Conservation (phyloP, 2,797 vertebrate genomes). For the Nyctibius grandis region DNA sequence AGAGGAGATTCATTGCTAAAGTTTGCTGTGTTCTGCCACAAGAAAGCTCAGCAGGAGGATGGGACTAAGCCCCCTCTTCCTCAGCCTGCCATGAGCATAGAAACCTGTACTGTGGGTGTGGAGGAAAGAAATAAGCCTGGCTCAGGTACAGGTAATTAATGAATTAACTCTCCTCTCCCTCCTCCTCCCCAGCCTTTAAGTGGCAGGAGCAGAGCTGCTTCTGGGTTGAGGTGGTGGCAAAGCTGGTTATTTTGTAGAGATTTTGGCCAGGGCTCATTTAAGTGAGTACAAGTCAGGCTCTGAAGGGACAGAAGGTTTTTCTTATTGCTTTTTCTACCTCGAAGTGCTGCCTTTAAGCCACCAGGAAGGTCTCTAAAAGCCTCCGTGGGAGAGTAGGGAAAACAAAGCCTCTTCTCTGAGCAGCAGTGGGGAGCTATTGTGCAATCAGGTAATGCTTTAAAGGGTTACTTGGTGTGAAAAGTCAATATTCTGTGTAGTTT, state of each 20-base stretch:
- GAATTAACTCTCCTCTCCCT: neutral
- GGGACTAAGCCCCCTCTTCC: neutral
- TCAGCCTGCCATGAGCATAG: neutral
- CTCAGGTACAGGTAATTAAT: neutral
- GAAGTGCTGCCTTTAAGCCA: neutral
- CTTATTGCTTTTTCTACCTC: neutral
- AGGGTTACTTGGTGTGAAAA: neutral
- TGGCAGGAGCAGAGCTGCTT: neutral
- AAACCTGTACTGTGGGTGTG: rapidly evolving
- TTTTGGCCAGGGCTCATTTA: neutral
- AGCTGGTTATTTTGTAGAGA: neutral
- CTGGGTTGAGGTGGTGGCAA: neutral
- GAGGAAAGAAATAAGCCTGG: neutral
- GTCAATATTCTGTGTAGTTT: neutral
- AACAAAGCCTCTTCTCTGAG: neutral
- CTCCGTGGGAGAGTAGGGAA: neutral
- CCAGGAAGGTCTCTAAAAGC: neutral
- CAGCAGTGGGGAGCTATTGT: neutral
- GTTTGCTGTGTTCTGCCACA: neutral
- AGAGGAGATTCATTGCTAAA: neutral
- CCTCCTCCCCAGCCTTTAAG: neutral
- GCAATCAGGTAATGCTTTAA: neutral
- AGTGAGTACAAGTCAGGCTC: neutral
- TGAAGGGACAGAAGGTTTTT: neutral
- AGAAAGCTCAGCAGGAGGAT: neutral